These are phyloP conservation scores for Ctenomys sociabilis DNA, from an alignment of 2,113 vertebrate genomes.

Conservation along the genomic window DNA sequence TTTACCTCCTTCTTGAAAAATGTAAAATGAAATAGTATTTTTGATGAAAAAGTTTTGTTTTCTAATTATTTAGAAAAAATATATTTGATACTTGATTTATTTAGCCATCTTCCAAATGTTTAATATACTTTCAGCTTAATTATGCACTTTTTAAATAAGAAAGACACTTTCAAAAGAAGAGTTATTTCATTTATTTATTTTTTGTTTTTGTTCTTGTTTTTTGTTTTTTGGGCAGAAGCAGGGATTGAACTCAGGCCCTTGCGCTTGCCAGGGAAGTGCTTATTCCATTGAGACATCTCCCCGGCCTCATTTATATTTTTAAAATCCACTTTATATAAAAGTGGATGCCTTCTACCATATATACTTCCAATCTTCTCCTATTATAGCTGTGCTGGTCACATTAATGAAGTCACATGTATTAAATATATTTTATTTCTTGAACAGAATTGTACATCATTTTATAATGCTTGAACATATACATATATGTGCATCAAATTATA, in stretches of 20 bases:
- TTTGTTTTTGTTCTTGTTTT: too few species aligned
- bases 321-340: slow-evolving; percentile 53
- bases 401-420: background rate
- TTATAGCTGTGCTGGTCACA: background rate
- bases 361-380: background rate
- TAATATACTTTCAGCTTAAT: slow-evolving; percentile 35
- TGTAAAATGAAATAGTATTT: slow-evolving; percentile 39
- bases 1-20: slow-evolving; percentile 36
- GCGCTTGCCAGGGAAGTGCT: too few species aligned
- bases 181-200: slow-evolving; percentile 29
- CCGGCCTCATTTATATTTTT: slow-evolving; percentile 57
- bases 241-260: too few species aligned
- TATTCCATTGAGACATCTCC: too few species aligned
- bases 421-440: background rate
- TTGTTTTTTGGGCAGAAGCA: too few species aligned
- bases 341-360: slow-evolving; percentile 20
- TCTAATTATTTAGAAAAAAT: slow-evolving; percentile 54
- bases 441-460: background rate
- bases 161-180: slow-evolving; percentile 36
- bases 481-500: background rate
- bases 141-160: slow-evolving; percentile 7
- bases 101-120: background rate
- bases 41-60: slow-evolving; percentile 20
- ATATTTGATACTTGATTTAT: slow-evolving; percentile 49
- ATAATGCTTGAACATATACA: background rate